phyloP scores from a whole-genome alignment of 2,113 vertebrate genomes.

The Dasyornis broadbenti region DNA sequence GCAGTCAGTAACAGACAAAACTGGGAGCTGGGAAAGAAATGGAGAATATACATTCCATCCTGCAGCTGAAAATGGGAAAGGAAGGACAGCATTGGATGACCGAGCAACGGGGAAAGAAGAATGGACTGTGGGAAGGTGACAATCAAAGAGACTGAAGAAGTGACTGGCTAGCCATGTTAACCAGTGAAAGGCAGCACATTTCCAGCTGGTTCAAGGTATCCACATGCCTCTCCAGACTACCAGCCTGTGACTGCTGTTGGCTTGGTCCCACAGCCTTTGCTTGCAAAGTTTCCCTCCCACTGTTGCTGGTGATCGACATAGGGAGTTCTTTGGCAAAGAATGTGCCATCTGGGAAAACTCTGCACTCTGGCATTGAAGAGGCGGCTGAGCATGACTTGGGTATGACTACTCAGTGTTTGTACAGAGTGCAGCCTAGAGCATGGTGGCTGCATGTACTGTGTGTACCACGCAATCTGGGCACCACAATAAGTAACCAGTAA shows the following conservation, averaged over 20 bases:
- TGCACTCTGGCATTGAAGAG: not conserved
- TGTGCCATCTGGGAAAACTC: not conserved
- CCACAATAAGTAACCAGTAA: not conserved
- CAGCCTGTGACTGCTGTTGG: not conserved
- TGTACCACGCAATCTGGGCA: not conserved
- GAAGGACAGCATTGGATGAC: not conserved
- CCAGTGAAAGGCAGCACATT: not conserved
- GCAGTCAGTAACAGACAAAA: not conserved
- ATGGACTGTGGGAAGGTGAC: not conserved
- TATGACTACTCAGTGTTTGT: not conserved
- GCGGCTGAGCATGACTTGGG: not conserved
- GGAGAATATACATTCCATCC: not conserved
- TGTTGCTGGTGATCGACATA: not conserved
- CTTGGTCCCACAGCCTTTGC: not conserved
- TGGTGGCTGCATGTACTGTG: not conserved
- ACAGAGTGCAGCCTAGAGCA: not conserved
- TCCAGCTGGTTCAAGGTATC: not conserved
- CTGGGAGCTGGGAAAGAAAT: not conserved
- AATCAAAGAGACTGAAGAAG: not conserved
- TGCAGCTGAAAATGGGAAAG: not conserved
- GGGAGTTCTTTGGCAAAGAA: not conserved
- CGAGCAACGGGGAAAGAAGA: rapidly evolving
- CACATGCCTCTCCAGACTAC: not conserved
- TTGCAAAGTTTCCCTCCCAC: not conserved
- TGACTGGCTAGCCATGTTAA: not conserved